These are phyloP conservation scores for Penaeus vannamei DNA, from an alignment of 1,140 invertebrate species.

Conservation along the genomic window DNA sequence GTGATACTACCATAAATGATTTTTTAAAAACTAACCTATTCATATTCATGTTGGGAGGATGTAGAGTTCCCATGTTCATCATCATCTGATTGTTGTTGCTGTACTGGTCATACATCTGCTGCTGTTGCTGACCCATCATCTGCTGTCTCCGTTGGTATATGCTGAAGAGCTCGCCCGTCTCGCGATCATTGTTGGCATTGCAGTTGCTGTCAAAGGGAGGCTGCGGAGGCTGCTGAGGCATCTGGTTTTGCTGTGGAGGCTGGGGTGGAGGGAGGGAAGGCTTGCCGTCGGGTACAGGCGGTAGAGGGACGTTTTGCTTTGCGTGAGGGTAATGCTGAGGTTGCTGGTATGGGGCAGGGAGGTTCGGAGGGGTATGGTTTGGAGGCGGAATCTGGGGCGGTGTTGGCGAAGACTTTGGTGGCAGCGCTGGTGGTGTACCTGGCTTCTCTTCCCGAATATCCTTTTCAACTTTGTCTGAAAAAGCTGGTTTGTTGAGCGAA, in stretches of 20 bases:
- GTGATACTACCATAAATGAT: background rate
- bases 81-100: slow-evolving; percentile 59
- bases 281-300: slow-evolving; percentile 10
- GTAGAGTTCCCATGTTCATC: slow-evolving; percentile 44
- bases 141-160: slow-evolving; percentile 65
- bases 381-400: slow-evolving; percentile 48
- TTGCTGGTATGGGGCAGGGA: slow-evolving; percentile 23
- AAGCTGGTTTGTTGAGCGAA: slow-evolving; percentile 64
- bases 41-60: slow-evolving; percentile 56
- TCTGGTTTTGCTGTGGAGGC: slow-evolving; percentile 38
- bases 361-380: slow-evolving; percentile 22
- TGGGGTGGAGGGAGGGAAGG: slow-evolving; percentile 33
- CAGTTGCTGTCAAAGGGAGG: slow-evolving; percentile 38
- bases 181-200: slow-evolving; percentile 49
- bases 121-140: slow-evolving; percentile 45
- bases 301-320: slow-evolving; percentile 31
- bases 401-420: slow-evolving; percentile 55
- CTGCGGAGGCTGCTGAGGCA: background rate
- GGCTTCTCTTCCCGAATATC: slow-evolving; percentile 58
- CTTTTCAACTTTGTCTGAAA: slow-evolving; percentile 59
- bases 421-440: slow-evolving; percentile 49
- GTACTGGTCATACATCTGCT: slow-evolving; percentile 50
- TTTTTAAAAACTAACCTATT: slow-evolving; percentile 27
- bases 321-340: slow-evolving; percentile 61
- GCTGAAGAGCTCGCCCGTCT: slow-evolving; percentile 61